Percentiles rank a stretch among this genome's conserved stretches.
Evolutionary conservation across 1,140 invertebrate genomes (phyloP).

Genomic region (Drosophila sechellia): DNA sequence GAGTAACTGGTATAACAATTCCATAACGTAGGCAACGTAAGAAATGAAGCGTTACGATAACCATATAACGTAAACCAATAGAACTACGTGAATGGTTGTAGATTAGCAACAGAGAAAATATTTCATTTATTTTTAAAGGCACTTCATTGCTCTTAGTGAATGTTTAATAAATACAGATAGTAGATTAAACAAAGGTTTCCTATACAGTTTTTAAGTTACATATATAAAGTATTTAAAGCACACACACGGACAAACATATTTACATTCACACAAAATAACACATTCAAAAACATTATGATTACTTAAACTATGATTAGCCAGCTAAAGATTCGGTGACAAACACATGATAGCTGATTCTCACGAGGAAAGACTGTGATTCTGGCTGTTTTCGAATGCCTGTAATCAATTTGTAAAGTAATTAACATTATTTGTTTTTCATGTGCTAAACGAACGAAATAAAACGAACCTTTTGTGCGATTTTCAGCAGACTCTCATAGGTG

Average conservation of each 20-base stretch:
- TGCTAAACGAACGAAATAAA: not conserved
- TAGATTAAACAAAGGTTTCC: slow-evolving; percentile 13
- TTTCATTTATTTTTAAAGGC: slow-evolving; percentile 30
- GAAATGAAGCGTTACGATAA: too few relatives aligned
- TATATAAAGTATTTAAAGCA: slow-evolving; percentile 6
- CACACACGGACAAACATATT: slow-evolving; percentile 20
- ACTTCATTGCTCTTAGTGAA: slow-evolving; percentile 36
- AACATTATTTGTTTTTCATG: too few relatives aligned
- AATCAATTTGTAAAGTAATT: not conserved
- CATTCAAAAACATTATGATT: slow-evolving; percentile 36
- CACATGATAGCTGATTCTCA: slow-evolving; percentile 1
- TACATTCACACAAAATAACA: slow-evolving; percentile 29
- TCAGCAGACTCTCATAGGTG: slow-evolving; percentile 86
- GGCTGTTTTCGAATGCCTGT: slow-evolving; percentile 39
- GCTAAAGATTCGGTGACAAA: not conserved
- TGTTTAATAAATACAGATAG: slow-evolving; percentile 31
- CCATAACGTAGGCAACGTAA: too few relatives aligned
- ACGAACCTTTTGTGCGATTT: slow-evolving; percentile 87
- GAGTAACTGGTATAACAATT: too few relatives aligned
- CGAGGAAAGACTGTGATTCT: slow-evolving; percentile 25
- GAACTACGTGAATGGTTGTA: not conserved
- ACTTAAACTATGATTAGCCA: slow-evolving; percentile 7
- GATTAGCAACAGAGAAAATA: slow-evolving; percentile 1
- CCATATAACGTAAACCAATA: too few relatives aligned
- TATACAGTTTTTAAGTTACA: slow-evolving; percentile 7